Base-by-base conservation (phyloP, 2,888 invertebrate genomes). In the Drosophila picticornis region DNA sequence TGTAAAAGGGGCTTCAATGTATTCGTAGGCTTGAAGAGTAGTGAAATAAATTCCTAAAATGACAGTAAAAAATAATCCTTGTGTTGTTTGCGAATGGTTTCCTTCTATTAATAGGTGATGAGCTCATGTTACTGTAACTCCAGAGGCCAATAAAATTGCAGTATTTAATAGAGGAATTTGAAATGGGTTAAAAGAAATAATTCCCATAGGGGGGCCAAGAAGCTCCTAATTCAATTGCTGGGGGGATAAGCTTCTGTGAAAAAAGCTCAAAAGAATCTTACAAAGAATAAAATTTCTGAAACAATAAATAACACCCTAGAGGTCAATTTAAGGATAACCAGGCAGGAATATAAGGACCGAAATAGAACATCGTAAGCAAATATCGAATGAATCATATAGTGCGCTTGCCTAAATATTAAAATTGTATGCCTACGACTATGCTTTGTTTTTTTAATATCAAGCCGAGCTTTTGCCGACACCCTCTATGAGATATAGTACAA, bases 251-350 rank as follows among this genome's bases (percentile, higher is more conserved):
- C 94, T 94, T 75, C 75, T 78, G 0, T 63, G 62, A 11, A 62
- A 62, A 52, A 52, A n/a, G 61, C 61, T 62, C 55, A 13, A 9
- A 52, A 95, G 91, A 95, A 95, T n/a, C 94, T 94, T 59, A 94
- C 90, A 88, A 95, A 95, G 90, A 94, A 95, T 80, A 96, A 93
- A 79, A 96, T 92, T 95, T 96, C 96, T 56, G 96, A 96, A 9
- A 95, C 92, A 95, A 96, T 96, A 94, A 96, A 96, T 94, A 96
- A 91, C n/a, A n/a, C n/a, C n/a, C n/a, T n/a, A n/a, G n/a, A n/a
- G n/a, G n/a, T n/a, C n/a, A n/a, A n/a, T n/a, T n/a, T n/a, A n/a
- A n/a, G n/a, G n/a, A n/a, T n/a, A n/a, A n/a, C n/a, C n/a, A n/a
- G n/a, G n/a, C n/a, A n/a, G n/a, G n/a, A n/a, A n/a, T n/a, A n/a